A percentile compares a stretch with the other conserved stretches of the same genome.
Evolutionary conservation across 1,140 invertebrate genomes (phyloP).

Genomic region (Halictus rubicundus): DNA sequence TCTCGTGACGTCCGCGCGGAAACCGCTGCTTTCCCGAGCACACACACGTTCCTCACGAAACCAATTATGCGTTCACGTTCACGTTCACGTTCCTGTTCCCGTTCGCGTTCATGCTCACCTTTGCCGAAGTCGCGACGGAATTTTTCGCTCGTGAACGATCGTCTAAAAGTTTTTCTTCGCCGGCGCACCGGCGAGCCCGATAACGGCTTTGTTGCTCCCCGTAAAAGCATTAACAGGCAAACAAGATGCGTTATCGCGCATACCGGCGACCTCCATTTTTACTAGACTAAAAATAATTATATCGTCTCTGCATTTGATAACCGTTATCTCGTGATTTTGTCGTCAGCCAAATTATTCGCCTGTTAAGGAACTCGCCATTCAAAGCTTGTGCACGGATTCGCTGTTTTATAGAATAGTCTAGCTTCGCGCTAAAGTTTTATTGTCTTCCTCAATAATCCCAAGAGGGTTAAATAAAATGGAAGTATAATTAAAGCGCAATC

Average conservation of each 20-base stretch:
- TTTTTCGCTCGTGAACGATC: not conserved
- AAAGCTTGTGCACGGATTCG: too few relatives aligned
- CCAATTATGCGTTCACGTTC: not conserved
- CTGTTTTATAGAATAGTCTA: too few relatives aligned
- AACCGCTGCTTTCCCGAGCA: not conserved
- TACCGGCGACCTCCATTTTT: not conserved
- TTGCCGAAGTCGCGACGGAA: not conserved
- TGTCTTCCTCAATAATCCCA: too few relatives aligned
- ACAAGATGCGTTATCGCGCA: not conserved
- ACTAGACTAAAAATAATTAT: conserved; percentile 17
- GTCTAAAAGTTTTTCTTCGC: not conserved
- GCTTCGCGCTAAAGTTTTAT: too few relatives aligned
- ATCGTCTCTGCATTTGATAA: not conserved
- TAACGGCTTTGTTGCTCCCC: not conserved
- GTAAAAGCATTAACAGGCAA: not conserved
- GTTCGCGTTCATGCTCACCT: too few relatives aligned
- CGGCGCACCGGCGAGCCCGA: not conserved
- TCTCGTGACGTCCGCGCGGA: not conserved
- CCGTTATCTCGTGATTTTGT: not conserved
- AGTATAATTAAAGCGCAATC: too few relatives aligned
- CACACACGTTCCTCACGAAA: not conserved
- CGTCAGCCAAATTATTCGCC: not conserved
- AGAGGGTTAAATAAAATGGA: too few relatives aligned
- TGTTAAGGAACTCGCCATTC: too few relatives aligned
- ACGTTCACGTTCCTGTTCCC: too few relatives aligned